A percentile compares a stretch with the other conserved stretches of the same genome.
phyloP scores from a whole-genome alignment of 2,888 invertebrate species.

The Lymantria dispar region DNA sequence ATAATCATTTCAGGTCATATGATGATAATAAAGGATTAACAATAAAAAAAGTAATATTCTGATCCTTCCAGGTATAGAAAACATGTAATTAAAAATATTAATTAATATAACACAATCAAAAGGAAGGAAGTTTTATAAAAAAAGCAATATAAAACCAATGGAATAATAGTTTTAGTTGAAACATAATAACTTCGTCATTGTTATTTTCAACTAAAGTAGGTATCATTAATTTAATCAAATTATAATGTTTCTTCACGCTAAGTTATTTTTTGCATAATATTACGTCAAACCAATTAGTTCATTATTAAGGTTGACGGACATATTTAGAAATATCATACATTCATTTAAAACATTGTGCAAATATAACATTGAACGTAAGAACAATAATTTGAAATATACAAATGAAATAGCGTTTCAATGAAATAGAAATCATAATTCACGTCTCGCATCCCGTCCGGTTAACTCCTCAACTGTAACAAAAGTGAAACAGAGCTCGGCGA shows the following conservation, averaged over 20 bases:
- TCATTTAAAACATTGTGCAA: neutral
- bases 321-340: neutral
- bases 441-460: neutral
- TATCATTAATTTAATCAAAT: neutral
- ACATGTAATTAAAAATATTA: no score
- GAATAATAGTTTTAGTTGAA: no score
- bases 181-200: neutral
- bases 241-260: neutral
- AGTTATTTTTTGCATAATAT: neutral
- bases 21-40: no score
- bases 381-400: neutral
- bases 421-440: constrained; percentile 10
- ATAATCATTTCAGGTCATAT: no score
- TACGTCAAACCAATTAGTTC: neutral
- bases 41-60: no score
- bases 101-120: no score
- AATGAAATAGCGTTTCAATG: neutral
- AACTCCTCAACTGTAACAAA: constrained; percentile 19
- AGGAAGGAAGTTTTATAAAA: no score
- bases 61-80: no score
- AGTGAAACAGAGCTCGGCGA: constrained; percentile 23
- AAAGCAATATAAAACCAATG: no score
- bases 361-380: neutral
- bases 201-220: neutral
- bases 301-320: neutral